A percentile compares a stretch with the other conserved stretches of the same genome.
These are phyloP conservation scores for Vipera latastei DNA, from an alignment of 2,797 vertebrate genomes.

Conservation along the genomic window DNA sequence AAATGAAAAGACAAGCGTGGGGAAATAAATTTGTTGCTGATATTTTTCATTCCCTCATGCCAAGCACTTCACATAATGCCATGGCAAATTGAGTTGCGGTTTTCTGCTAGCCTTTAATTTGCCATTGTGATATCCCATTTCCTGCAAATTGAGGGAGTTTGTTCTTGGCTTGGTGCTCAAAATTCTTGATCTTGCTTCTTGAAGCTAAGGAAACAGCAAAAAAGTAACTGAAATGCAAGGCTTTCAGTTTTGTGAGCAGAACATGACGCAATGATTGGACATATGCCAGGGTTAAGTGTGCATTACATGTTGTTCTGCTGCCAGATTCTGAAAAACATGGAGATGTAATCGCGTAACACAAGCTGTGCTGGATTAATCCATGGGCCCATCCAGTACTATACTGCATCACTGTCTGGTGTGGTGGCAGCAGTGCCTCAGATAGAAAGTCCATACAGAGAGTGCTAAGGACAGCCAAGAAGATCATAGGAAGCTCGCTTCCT, in stretches of 20 bases:
- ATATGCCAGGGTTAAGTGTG: neutral
- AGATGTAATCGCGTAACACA: neutral
- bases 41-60: constrained; percentile 6
- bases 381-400: neutral
- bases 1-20: neutral
- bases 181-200: neutral
- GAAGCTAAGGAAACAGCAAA: neutral
- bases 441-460: too few species aligned
- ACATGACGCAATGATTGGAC: neutral
- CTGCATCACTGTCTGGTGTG: too few species aligned
- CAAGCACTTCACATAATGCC: constrained; percentile 8
- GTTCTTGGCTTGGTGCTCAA: neutral
- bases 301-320: neutral
- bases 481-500: too few species aligned
- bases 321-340: neutral
- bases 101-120: constrained; percentile 23
- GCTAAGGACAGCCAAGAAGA: too few species aligned
- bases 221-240: neutral
- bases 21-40: neutral
- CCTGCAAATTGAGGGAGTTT: neutral
- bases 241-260: neutral
- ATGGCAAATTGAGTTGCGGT: neutral
- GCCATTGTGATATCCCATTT: neutral
- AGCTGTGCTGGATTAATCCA: neutral
- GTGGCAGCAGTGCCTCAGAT: too few species aligned